A percentile compares a stretch with the other conserved stretches of the same genome.
Conservation (phyloP, 2,113 vertebrate species). For the Vidua chalybeata region DNA sequence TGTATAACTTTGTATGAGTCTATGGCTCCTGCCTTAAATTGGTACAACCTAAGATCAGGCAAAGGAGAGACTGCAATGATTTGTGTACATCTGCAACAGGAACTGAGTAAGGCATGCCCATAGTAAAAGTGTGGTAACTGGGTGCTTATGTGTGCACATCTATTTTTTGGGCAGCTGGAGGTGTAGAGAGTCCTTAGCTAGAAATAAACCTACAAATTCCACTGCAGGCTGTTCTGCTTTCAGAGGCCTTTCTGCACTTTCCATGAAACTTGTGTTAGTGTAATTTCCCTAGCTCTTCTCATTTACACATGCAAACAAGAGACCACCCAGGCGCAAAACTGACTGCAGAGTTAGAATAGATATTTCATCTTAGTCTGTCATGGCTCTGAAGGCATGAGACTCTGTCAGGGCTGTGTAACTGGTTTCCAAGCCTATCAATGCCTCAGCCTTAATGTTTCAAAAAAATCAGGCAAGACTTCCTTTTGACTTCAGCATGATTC, state of each 20-base stretch:
- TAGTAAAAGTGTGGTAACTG: not conserved
- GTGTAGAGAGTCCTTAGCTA: not conserved
- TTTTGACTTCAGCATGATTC: not conserved
- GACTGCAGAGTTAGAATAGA: not conserved
- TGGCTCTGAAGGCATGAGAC: not conserved
- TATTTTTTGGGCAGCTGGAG: not conserved
- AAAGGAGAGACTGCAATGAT: not conserved
- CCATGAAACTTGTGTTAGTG: not conserved
- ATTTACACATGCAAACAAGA: not conserved
- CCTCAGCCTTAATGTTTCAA: not conserved
- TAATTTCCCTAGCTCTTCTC: not conserved
- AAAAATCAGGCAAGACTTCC: not conserved
- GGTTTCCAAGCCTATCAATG: not conserved
- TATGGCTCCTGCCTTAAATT: not conserved
- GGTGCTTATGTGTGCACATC: not conserved
- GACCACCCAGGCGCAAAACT: not conserved
- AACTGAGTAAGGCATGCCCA: accelerated
- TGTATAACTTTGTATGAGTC: not conserved
- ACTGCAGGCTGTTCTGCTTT: not conserved
- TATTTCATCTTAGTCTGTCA: not conserved
- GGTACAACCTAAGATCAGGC: not conserved
- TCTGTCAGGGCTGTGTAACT: not conserved
- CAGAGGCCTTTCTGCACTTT: not conserved
- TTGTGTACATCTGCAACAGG: not conserved
- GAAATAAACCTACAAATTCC: not conserved